These are phyloP conservation scores for Drosophila kepulauana DNA, from an alignment of 1,140 invertebrate genomes.

Conservation along the genomic window DNA sequence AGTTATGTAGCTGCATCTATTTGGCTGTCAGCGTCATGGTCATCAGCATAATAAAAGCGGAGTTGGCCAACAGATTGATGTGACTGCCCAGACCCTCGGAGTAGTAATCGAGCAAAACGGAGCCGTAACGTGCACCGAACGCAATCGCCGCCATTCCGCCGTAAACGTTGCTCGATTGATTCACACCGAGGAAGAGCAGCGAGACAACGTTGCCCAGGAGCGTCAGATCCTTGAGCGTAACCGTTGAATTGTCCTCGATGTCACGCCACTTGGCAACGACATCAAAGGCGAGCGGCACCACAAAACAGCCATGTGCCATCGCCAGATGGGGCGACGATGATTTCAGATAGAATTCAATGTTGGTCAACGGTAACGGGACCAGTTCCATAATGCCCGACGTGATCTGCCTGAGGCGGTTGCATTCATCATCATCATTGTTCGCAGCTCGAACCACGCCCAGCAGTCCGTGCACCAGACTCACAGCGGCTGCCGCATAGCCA, in stretches of 20 bases:
- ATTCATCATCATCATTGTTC: conserved; percentile 55
- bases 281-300: conserved; percentile 70
- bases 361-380: conserved; percentile 67
- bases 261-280: conserved; percentile 57
- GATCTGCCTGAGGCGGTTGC: conserved; percentile 50
- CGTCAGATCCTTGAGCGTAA: conserved; percentile 71
- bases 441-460: conserved; percentile 63
- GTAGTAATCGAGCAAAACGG: conserved; percentile 66
- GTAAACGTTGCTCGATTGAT: conserved; percentile 65
- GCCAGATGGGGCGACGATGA: conserved; percentile 59
- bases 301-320: conserved; percentile 66
- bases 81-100: conserved; percentile 55
- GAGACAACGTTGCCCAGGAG: conserved; percentile 76
- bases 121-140: conserved; percentile 62
- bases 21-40: conserved; percentile 62
- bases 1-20: neutral
- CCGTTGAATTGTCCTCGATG: conserved; percentile 56
- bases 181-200: conserved; percentile 71
- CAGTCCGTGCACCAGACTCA: conserved; percentile 71
- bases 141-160: conserved; percentile 66
- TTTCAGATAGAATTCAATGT: conserved; percentile 72
- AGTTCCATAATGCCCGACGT: conserved; percentile 69
- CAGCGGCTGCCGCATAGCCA: conserved; percentile 62
- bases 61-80: conserved; percentile 60
- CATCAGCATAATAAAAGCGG: conserved; percentile 62